These are phyloP conservation scores for Orthosia cruda DNA, from an alignment of 2,888 invertebrate genomes.

Conservation along the genomic window DNA sequence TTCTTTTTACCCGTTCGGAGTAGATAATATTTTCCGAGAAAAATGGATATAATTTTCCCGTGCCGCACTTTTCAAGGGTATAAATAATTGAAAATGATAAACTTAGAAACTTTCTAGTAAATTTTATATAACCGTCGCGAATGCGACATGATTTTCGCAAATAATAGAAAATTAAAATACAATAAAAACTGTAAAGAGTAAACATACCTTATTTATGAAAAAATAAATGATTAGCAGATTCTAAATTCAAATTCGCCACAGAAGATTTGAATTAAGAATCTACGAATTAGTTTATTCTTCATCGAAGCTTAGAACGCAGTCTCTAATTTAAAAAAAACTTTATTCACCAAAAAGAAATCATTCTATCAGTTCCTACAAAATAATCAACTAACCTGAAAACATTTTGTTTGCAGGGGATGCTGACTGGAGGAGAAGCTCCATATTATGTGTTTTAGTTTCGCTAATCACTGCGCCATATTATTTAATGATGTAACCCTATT, in stretches of 20 bases:
- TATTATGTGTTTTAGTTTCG: conserved; percentile 75
- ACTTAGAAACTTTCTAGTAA: conserved; percentile 1
- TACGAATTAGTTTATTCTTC: too few species aligned
- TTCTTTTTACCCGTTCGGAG: not conserved
- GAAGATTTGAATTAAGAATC: too few species aligned
- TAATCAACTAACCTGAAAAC: conserved; percentile 29
- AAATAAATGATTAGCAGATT: too few species aligned
- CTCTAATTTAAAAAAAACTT: not conserved
- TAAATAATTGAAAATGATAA: not conserved
- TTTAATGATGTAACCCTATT: conserved; percentile 65
- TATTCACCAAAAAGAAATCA: not conserved
- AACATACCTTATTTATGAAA: too few species aligned
- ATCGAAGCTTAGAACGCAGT: too few species aligned
- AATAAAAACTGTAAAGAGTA: not conserved
- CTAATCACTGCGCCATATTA: conserved; percentile 73
- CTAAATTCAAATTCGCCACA: too few species aligned
- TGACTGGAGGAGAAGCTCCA: conserved; percentile 83
- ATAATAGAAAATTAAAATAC: too few species aligned
- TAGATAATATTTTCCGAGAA: conserved; percentile 3
- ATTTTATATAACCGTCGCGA: not conserved
- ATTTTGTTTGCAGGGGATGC: conserved; percentile 82
- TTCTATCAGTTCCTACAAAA: too few species aligned
- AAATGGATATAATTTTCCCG: not conserved
- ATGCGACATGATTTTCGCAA: not conserved
- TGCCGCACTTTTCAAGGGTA: not conserved